phyloP scores from a whole-genome alignment of 2,888 invertebrate genomes.

The Lamellibrachia satsuma region DNA sequence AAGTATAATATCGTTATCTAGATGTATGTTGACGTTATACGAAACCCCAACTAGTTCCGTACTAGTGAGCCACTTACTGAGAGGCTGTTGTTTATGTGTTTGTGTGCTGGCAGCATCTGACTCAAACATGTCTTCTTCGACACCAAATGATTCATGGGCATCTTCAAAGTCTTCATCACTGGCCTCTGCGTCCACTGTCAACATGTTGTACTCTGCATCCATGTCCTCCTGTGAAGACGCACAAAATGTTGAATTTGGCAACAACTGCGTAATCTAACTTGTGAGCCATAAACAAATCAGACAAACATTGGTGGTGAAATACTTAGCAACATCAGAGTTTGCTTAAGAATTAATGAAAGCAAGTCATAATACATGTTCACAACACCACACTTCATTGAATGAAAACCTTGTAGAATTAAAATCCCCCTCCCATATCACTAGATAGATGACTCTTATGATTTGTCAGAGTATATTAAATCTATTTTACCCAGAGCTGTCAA shows the following conservation, averaged over 20 bases:
- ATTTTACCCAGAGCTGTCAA: background rate
- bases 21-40: no score
- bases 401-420: background rate
- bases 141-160: conserved; percentile 81
- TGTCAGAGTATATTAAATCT: background rate
- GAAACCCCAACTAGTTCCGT: background rate
- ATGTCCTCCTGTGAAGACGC: background rate
- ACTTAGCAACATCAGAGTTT: background rate
- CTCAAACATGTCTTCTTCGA: conserved; percentile 77
- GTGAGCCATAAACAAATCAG: background rate
- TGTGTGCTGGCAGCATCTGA: conserved; percentile 25
- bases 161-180: conserved; percentile 81
- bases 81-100: conserved; percentile 28
- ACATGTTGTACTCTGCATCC: background rate
- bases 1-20: no score
- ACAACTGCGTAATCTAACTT: background rate
- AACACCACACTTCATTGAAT: background rate
- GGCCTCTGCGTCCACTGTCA: conserved; percentile 46
- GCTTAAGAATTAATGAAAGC: background rate
- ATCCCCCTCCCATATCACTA: background rate
- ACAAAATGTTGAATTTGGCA: background rate
- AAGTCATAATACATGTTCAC: background rate
- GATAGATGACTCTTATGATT: background rate
- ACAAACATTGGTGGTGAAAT: background rate
- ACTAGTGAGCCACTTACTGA: conserved; percentile 32